Evolutionary conservation across 37 sponge, comb jelly and placozoan genomes (phyloP), one percentile per base, ranked within the genome.

Genomic region (Spongilla lacustris): DNA sequence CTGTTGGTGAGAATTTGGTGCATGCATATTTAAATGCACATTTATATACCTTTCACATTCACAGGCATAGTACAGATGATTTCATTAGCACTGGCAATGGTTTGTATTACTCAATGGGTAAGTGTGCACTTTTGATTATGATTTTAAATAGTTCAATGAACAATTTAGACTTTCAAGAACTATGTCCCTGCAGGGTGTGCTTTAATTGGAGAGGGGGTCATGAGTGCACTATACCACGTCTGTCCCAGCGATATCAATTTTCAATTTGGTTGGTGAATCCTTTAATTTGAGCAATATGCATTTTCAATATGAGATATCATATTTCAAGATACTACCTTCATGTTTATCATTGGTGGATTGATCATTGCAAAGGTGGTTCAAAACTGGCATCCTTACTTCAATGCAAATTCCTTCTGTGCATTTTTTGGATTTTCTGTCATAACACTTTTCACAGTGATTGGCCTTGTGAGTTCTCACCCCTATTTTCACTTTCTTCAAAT

Each of bases 261-360:
- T 14, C 58, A 58, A 58, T 58, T 58, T 58, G 58, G 58, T 58
- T 8, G 21, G 58, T 58, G 0, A 13, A 14, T 19, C 1, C 58
- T 58, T 6, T 58, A 41, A 9, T 41, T 6, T 41, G 41, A 9
- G 41, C 41, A 41, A 41, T 9, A 41, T 41, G 41, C 41, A 41
- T 41, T 41, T n/a, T n/a, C n/a, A n/a, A 41, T 9, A 41, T 41
- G 41, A 41, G 6, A 41, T 6, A 9, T 41, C 41, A 9, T 41
- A 41, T 9, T 41, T 82, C 29, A 41, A 87, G 93, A 94, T 71
- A 87, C 85, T 28, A 68, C 95, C 30, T 94, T 94, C 84, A 94
- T 94, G 95, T 94, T 80, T 67, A 77, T 91, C 30, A 94, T 96
- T 71, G 89, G 84, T 19, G 86, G 86, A 6, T 73, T 96, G 79